Percentiles rank a stretch among this genome's conserved stretches.
Evolutionary conservation across 1,140 invertebrate species (phyloP).

Genomic region (Anthonomus grandis): DNA sequence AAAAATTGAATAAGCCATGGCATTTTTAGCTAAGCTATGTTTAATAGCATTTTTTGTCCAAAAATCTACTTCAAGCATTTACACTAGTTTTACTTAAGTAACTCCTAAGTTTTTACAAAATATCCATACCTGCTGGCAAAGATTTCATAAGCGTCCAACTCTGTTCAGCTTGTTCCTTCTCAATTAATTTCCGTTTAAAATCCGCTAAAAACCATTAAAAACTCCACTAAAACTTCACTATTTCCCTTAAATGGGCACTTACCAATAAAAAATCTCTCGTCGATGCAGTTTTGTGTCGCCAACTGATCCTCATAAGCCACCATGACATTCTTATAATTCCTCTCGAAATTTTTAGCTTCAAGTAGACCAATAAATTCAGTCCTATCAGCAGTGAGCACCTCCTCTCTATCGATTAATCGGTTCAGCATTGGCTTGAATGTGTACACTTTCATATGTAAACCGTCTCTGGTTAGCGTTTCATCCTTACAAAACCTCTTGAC

Average conservation of each 20-base stretch:
- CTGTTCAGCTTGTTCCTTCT: slow-evolving; percentile 31
- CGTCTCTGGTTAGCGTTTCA: slow-evolving; percentile 79
- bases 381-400: slow-evolving; percentile 63
- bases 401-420: slow-evolving; percentile 73
- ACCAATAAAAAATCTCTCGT: slow-evolving; percentile 92
- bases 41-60: too few species aligned
- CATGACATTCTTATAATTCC: slow-evolving; percentile 80
- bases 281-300: slow-evolving; percentile 89
- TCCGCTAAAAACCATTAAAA: slow-evolving; percentile 33
- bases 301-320: slow-evolving; percentile 90
- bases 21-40: too few species aligned
- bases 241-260: slow-evolving; percentile 25
- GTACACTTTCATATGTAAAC: slow-evolving; percentile 87
- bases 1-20: too few species aligned
- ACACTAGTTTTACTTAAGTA: neutral
- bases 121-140: slow-evolving; percentile 25
- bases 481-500: slow-evolving; percentile 78
- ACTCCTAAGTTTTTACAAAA: neutral
- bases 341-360: slow-evolving; percentile 70
- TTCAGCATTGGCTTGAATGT: slow-evolving; percentile 77
- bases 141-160: slow-evolving; percentile 19
- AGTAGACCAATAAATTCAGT: slow-evolving; percentile 66
- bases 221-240: neutral
- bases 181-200: slow-evolving; percentile 35
- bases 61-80: too few species aligned